Percentiles rank a stretch among this genome's conserved stretches.
Evolutionary conservation across 2,888 invertebrate genomes (phyloP).

Genomic region (Drosophila putrida): DNA sequence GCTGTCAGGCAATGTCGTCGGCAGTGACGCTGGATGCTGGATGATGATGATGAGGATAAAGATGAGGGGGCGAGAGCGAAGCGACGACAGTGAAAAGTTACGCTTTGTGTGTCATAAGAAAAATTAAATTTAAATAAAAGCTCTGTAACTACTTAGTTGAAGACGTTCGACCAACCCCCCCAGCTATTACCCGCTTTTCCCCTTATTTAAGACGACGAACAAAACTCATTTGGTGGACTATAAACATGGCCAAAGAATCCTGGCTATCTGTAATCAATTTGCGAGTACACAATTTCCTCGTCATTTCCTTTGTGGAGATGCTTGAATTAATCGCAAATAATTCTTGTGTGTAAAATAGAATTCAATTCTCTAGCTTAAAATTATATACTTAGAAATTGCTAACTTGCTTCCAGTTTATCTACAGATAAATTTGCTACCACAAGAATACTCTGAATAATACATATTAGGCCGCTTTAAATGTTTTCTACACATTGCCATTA

Average conservation of each 20-base stretch:
- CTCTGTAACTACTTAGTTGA: conserved; percentile 30
- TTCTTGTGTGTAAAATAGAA: neutral
- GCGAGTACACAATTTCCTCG: conserved; percentile 68
- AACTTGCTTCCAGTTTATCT: neutral
- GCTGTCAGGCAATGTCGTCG: conserved; percentile 52
- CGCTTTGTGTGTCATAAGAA: conserved; percentile 40
- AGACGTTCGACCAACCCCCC: conserved; percentile 24
- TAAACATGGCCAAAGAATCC: conserved; percentile 36
- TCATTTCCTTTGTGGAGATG: conserved; percentile 58
- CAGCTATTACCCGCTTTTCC: conserved; percentile 52
- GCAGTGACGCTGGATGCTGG: conserved; percentile 6
- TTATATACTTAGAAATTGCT: neutral
- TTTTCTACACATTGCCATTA: neutral
- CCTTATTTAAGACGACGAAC: conserved; percentile 18
- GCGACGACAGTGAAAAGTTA: conserved; percentile 35
- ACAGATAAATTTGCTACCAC: neutral
- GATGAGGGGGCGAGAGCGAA: conserved; percentile 6
- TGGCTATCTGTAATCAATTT: conserved; percentile 74
- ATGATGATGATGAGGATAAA: conserved; percentile 32
- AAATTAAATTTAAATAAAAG: conserved; percentile 62
- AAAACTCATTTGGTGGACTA: conserved; percentile 15
- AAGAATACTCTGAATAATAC: too few species aligned
- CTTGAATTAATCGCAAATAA: conserved; percentile 22
- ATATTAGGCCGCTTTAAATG: neutral
- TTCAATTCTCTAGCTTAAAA: conserved; percentile 15